Conservation (phyloP, 2,888 invertebrate genomes). For the Chrysolina oricalcia region DNA sequence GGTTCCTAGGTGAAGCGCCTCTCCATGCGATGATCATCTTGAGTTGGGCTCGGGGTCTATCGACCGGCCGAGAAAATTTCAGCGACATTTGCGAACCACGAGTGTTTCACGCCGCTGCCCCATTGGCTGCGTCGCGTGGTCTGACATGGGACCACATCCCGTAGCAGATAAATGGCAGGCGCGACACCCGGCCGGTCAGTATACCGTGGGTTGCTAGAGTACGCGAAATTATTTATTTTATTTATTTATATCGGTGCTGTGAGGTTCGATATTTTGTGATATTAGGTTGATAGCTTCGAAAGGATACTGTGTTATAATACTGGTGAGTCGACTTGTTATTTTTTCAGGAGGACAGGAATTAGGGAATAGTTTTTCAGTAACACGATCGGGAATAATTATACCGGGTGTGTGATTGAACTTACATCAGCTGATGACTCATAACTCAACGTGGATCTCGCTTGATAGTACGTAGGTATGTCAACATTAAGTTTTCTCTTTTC, state of each 20-base stretch:
- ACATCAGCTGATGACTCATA: neutral
- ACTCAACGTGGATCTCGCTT: no score
- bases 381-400: no score
- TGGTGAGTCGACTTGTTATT: constrained; percentile 21
- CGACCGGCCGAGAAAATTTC: constrained; percentile 32
- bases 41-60: constrained; percentile 9
- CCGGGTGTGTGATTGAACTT: neutral
- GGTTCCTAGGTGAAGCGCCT: constrained; percentile 21
- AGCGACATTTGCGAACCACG: constrained; percentile 66
- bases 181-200: constrained; percentile 57
- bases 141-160: constrained; percentile 84
- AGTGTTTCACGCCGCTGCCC: constrained; percentile 67
- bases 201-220: constrained; percentile 28
- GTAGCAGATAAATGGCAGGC: constrained; percentile 68
- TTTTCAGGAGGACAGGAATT: neutral
- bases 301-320: constrained; percentile 22
- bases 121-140: constrained; percentile 83
- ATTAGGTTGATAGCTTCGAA: constrained; percentile 19
- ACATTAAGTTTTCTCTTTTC: no score
- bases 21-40: constrained; percentile 4
- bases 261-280: constrained; percentile 30
- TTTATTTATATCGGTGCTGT: constrained; percentile 15
- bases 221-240: constrained; percentile 18
- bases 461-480: no score
- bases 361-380: neutral